A percentile compares a stretch with the other conserved stretches of the same genome.
Conservation (phyloP, 2,797 vertebrate species). For the Alca torda region DNA sequence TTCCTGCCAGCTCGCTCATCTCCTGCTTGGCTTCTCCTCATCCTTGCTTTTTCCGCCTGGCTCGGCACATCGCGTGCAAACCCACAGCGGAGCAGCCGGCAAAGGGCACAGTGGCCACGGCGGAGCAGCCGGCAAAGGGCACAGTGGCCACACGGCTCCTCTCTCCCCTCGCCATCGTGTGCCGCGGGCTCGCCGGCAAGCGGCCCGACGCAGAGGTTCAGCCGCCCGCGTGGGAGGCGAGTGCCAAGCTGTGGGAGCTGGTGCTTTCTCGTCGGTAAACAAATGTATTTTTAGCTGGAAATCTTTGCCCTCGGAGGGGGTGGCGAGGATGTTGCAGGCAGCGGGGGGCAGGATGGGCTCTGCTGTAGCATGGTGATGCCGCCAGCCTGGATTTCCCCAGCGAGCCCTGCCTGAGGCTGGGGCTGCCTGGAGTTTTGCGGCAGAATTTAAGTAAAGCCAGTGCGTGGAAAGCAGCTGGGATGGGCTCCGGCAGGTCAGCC, state of each 20-base stretch:
- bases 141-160: background rate
- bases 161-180: background rate
- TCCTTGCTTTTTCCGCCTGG: background rate
- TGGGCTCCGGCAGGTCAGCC: background rate
- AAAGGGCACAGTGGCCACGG: background rate
- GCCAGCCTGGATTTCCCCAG: background rate
- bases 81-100: background rate
- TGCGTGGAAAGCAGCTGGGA: fast-evolving
- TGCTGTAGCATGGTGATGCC: fast-evolving
- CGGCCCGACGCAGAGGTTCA: background rate
- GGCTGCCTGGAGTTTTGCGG: background rate
- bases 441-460: background rate
- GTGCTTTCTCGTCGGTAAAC: background rate
- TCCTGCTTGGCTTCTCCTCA: background rate
- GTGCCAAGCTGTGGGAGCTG: background rate
- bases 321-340: fast-evolving
- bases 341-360: background rate
- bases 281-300: background rate
- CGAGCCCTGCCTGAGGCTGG: background rate
- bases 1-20: background rate
- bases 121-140: background rate
- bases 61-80: background rate
- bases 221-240: background rate
- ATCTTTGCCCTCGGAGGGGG: background rate
- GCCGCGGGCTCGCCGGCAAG: background rate